These are phyloP conservation scores for Halesus radiatus DNA, from an alignment of 1,140 invertebrate species.

Conservation along the genomic window DNA sequence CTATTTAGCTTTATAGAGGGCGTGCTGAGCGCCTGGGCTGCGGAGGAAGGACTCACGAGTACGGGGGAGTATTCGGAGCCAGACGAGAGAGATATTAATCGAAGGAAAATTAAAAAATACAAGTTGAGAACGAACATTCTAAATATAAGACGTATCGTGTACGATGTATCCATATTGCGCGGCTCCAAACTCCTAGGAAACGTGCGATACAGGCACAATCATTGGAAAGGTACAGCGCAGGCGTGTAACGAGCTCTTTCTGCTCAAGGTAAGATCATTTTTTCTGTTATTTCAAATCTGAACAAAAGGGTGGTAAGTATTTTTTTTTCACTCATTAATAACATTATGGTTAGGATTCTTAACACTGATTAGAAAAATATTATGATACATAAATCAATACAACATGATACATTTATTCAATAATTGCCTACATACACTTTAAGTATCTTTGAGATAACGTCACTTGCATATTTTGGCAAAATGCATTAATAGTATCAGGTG, in stretches of 20 bases:
- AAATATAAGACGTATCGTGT: slow-evolving; percentile 76
- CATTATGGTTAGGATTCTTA: no score
- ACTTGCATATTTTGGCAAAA: no score
- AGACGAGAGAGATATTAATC: slow-evolving; percentile 75
- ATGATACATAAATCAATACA: no score
- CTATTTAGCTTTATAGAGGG: slow-evolving; percentile 83
- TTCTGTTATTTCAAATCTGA: neutral
- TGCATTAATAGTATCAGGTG: no score
- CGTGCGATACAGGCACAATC: slow-evolving; percentile 77
- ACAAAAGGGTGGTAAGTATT: no score
- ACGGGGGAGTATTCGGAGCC: slow-evolving; percentile 77
- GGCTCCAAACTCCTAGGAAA: slow-evolving; percentile 76
- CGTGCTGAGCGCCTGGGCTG: slow-evolving; percentile 77
- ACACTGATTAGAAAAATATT: no score
- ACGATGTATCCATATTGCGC: slow-evolving; percentile 75
- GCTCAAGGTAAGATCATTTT: slow-evolving; percentile 74
- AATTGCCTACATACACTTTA: no score
- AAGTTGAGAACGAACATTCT: slow-evolving; percentile 76
- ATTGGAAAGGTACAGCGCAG: slow-evolving; percentile 81
- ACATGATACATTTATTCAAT: no score
- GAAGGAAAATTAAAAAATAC: slow-evolving; percentile 74
- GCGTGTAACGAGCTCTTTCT: slow-evolving; percentile 83
- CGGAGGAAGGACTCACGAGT: slow-evolving; percentile 76
- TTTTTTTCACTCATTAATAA: no score
- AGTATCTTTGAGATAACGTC: no score